phyloP scores from a whole-genome alignment of 1,140 invertebrate genomes.

The Ganaspis sp. region DNA sequence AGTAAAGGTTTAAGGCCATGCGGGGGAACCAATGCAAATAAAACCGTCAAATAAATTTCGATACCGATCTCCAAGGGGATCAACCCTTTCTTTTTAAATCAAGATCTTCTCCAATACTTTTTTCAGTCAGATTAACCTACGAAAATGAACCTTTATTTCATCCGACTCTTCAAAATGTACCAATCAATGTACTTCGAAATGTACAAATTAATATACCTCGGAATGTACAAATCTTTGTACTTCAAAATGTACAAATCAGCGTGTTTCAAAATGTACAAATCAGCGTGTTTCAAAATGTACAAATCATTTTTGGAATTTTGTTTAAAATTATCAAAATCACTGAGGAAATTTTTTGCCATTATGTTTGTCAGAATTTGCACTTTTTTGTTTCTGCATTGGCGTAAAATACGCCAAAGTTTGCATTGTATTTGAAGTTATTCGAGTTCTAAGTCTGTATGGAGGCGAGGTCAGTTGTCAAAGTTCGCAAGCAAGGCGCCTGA shows the following conservation, averaged over 20 bases:
- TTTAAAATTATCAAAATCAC: no score
- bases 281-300: no score
- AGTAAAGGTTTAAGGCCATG: constrained; percentile 56
- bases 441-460: neutral
- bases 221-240: no score
- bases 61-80: constrained; percentile 70
- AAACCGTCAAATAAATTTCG: constrained; percentile 73
- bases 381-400: constrained; percentile 57
- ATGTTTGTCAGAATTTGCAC: constrained; percentile 39
- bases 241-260: no score
- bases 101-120: constrained; percentile 59
- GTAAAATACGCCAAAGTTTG: constrained; percentile 49
- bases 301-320: no score
- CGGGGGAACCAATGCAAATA: constrained; percentile 68
- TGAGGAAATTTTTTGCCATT: no score
- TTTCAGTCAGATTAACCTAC: no score
- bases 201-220: no score
- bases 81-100: constrained; percentile 60
- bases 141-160: no score
- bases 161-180: no score
- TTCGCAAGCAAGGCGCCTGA: constrained; percentile 56
- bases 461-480: constrained; percentile 61
- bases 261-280: no score
- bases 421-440: neutral
- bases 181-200: no score